Conservation (phyloP, 2,797 vertebrate genomes). For the Numenius phaeopus region DNA sequence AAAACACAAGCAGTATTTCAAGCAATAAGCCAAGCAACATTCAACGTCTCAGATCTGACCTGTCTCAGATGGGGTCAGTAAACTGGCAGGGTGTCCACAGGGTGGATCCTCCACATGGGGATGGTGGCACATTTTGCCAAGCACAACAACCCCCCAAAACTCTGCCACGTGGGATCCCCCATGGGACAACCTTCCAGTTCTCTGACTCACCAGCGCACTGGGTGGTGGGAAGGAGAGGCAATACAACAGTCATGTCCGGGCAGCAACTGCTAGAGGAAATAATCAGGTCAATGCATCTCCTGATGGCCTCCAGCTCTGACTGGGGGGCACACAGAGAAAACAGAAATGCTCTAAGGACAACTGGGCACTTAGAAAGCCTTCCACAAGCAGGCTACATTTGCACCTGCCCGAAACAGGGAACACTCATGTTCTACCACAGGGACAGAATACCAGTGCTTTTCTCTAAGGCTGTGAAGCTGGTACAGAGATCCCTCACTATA, state of each 20-base stretch:
- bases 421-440: neutral
- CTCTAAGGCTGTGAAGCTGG: neutral
- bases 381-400: neutral
- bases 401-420: neutral
- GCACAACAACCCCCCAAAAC: neutral
- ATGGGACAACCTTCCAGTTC: neutral
- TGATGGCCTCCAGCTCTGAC: neutral
- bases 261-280: neutral
- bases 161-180: neutral
- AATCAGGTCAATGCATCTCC: neutral
- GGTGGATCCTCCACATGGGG: accelerated
- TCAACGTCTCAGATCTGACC: neutral
- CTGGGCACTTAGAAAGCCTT: neutral
- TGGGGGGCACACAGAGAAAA: neutral
- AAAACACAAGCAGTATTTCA: neutral
- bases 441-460: neutral
- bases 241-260: neutral
- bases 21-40: too few species aligned
- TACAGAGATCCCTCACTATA: neutral
- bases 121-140: neutral
- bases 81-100: neutral
- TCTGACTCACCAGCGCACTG: neutral
- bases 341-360: neutral
- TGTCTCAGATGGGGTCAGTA: neutral
- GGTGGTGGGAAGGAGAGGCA: neutral